Evolutionary conservation across 1,140 invertebrate species (phyloP).

Genomic region (Drosophila serrata): DNA sequence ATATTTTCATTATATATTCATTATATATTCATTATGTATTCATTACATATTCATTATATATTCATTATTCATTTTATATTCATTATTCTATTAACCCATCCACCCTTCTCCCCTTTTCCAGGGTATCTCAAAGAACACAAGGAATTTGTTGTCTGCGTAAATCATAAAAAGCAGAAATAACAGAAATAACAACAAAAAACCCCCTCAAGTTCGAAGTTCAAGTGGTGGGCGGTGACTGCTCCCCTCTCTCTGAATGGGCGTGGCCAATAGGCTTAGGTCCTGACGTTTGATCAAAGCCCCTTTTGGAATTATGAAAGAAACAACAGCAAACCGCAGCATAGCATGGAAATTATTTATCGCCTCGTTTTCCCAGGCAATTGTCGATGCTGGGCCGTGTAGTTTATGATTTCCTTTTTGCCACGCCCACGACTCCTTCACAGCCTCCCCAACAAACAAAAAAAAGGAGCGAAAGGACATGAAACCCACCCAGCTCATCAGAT

Average conservation of each 20-base stretch:
- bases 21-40: no score
- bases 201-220: slow-evolving; percentile 44
- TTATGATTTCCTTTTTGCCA: slow-evolving; percentile 50
- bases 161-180: slow-evolving; percentile 62
- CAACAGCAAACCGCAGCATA: slow-evolving; percentile 35
- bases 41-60: no score
- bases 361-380: slow-evolving; percentile 56
- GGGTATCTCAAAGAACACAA: neutral
- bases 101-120: neutral
- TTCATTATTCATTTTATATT: no score
- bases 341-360: slow-evolving; percentile 74
- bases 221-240: slow-evolving; percentile 31
- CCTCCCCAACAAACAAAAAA: no score
- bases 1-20: no score
- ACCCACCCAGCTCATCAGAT: slow-evolving; percentile 73
- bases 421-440: slow-evolving; percentile 19
- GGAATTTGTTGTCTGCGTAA: slow-evolving; percentile 54
- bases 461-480: neutral
- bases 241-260: slow-evolving; percentile 30
- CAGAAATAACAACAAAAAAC: slow-evolving; percentile 2
- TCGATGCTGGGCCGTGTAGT: slow-evolving; percentile 63
- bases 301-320: slow-evolving; percentile 72
- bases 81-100: no score
- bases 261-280: slow-evolving; percentile 66
- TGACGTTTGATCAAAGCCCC: slow-evolving; percentile 79